Evolutionary conservation across 2,113 vertebrate species (phyloP).

Genomic region (Hystrix brachyura): DNA sequence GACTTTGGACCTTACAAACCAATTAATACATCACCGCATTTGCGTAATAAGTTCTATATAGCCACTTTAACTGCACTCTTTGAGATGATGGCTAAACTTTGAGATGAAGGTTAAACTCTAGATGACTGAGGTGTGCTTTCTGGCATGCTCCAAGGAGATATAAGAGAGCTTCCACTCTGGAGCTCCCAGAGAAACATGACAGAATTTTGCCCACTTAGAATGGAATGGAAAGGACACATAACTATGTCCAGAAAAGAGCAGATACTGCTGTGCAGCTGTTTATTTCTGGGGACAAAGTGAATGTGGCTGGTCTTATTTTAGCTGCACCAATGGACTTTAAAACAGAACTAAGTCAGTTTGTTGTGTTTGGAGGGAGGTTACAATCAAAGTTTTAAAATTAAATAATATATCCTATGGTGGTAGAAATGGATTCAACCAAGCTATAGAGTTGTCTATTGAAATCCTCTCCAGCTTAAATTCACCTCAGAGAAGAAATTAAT

Average conservation of each 20-base stretch:
- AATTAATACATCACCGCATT: not conserved
- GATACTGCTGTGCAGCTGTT: slow-evolving; percentile 96
- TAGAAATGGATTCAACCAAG: slow-evolving; percentile 98
- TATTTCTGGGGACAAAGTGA: slow-evolving; percentile 97
- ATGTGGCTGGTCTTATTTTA: slow-evolving; percentile 95
- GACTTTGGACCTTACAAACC: not conserved
- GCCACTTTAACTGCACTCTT: not conserved
- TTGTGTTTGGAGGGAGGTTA: slow-evolving; percentile 99
- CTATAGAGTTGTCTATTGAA: slow-evolving; percentile 96
- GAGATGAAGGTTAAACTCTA: not conserved
- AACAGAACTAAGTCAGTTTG: slow-evolving; percentile 96
- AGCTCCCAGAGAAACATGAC: slow-evolving; percentile 97
- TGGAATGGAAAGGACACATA: slow-evolving; percentile 94
- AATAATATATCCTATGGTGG: slow-evolving; percentile 97
- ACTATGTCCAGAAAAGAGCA: slow-evolving; percentile 97
- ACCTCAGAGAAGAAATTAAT: slow-evolving; percentile 99
- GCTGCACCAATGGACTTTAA: slow-evolving; percentile 98
- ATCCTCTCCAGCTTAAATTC: slow-evolving; percentile 98
- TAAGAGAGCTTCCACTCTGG: slow-evolving; percentile 97
- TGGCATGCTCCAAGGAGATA: slow-evolving; percentile 96
- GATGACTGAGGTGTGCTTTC: slow-evolving; percentile 91
- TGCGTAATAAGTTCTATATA: not conserved
- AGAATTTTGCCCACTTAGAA: slow-evolving; percentile 96
- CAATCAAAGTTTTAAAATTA: slow-evolving; percentile 97
- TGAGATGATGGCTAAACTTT: not conserved